A percentile compares a stretch with the other conserved stretches of the same genome.
phyloP scores from a whole-genome alignment of 2,797 vertebrate species.

The Poeciliopsis infans region DNA sequence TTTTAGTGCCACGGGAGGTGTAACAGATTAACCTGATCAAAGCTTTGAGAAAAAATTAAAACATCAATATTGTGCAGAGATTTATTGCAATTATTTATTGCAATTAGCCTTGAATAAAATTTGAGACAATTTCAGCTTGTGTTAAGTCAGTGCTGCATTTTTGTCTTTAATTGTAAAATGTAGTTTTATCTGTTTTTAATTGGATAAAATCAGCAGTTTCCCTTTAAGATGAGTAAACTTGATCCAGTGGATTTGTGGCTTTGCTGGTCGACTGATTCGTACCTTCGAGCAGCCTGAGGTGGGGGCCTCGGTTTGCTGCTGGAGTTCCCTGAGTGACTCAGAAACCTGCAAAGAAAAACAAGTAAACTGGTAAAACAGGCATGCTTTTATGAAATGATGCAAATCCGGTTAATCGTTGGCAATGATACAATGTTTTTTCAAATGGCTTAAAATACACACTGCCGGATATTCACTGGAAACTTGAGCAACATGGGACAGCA shows the following conservation, averaged over 20 bases:
- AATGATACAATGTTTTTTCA: background rate
- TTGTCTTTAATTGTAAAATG: background rate
- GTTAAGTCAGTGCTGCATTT: background rate
- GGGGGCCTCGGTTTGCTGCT: constrained; percentile 87
- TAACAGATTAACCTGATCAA: background rate
- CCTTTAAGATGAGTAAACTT: background rate
- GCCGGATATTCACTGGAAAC: constrained; percentile 1
- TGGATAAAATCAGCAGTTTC: background rate
- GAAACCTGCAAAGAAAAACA: constrained; percentile 77
- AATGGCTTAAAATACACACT: rapidly evolving
- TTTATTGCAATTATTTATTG: background rate
- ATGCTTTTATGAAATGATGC: rapidly evolving
- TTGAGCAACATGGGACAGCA: constrained; percentile 1
- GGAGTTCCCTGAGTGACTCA: constrained; percentile 89
- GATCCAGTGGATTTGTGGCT: background rate
- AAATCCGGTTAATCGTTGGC: background rate
- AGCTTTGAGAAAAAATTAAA: background rate
- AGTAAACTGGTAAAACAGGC: background rate
- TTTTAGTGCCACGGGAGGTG: background rate
- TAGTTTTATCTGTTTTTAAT: background rate
- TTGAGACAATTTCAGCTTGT: background rate
- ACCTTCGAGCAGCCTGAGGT: constrained; percentile 88
- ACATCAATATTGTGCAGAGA: background rate
- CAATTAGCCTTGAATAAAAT: background rate
- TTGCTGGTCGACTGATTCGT: constrained; percentile 6